Conservation (phyloP, 2,113 vertebrate species). For the Sporophila hypoxantha region DNA sequence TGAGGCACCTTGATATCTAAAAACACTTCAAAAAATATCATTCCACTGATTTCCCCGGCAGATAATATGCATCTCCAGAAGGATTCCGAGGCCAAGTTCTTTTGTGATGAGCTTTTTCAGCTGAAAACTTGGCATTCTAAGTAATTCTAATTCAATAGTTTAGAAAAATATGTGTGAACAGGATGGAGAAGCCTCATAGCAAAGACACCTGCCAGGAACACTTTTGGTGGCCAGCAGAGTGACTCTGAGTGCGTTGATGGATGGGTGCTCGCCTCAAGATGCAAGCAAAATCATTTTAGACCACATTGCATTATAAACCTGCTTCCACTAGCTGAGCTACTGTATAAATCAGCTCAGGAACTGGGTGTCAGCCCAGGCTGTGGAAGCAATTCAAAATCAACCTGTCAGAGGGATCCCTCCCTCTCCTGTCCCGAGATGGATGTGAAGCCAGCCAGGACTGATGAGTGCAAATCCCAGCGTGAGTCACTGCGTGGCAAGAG, state of each 20-base stretch:
- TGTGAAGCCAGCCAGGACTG: background rate
- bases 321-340: background rate
- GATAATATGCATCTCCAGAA: background rate
- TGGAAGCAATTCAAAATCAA: conserved; percentile 1
- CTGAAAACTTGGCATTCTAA: background rate
- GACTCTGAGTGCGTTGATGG: background rate
- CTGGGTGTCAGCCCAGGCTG: background rate
- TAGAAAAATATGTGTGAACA: background rate
- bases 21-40: background rate
- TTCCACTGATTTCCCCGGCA: background rate
- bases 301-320: background rate
- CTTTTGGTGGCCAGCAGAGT: background rate
- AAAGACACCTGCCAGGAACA: background rate
- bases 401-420: conserved; percentile 6
- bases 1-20: background rate
- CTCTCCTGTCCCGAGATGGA: background rate
- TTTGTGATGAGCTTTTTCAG: background rate
- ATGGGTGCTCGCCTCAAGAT: background rate
- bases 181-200: background rate
- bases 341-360: conserved; percentile 29
- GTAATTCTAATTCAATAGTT: background rate
- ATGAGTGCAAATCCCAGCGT: background rate
- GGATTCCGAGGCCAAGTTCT: background rate
- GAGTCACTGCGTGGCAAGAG: background rate
- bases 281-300: conserved; percentile 21